phyloP scores from a whole-genome alignment of 2,797 vertebrate species.

The Cossypha niveicapilla region DNA sequence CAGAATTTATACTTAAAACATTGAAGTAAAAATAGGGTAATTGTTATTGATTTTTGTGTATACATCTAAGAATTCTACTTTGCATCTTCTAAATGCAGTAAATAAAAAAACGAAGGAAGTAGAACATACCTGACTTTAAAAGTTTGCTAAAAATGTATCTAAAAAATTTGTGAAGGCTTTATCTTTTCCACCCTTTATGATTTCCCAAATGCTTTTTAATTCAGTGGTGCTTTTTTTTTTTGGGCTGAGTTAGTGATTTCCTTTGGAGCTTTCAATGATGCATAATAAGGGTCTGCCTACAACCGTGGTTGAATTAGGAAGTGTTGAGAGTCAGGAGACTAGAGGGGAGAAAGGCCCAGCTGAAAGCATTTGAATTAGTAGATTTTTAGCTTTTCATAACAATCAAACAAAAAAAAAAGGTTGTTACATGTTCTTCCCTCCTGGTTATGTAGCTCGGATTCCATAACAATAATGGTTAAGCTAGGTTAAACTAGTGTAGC shows the following conservation, averaged over 20 bases:
- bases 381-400: not conserved
- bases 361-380: not conserved
- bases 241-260: not conserved
- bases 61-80: not conserved
- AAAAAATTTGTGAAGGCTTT: not conserved
- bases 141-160: not conserved
- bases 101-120: not conserved
- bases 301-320: not conserved
- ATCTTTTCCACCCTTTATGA: not conserved
- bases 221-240: not conserved
- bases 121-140: not conserved
- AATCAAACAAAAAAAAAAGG: not conserved
- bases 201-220: not conserved
- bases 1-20: not conserved
- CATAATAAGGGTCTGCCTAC: not conserved
- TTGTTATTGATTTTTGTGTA: not conserved
- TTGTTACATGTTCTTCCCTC: not conserved
- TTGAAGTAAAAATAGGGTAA: not conserved
- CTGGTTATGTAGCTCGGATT: not conserved
- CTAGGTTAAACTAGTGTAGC: not conserved
- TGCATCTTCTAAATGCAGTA: not conserved
- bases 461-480: not conserved
- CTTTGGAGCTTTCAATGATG: not conserved
- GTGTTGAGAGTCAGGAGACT: not conserved
- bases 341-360: not conserved